Percentiles rank a stretch among this genome's conserved stretches.
phyloP scores from a whole-genome alignment of 2,113 vertebrate genomes.

The Anarhynchus alexandrinus region DNA sequence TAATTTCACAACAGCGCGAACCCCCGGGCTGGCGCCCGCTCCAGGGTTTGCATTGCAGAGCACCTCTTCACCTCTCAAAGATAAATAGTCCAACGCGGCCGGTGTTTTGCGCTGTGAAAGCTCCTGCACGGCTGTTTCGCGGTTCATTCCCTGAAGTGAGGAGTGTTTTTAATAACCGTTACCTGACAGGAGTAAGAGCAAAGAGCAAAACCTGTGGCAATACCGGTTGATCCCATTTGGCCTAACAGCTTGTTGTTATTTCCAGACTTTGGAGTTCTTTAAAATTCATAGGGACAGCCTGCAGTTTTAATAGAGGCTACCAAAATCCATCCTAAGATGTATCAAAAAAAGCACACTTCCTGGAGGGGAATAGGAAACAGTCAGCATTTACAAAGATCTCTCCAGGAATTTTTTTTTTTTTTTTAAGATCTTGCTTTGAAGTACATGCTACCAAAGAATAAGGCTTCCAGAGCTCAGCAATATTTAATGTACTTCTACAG shows the following conservation, averaged over 20 bases:
- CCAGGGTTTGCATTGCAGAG: not conserved
- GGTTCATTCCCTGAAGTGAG: not conserved
- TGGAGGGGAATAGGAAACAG: conserved; percentile 53
- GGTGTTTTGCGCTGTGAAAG: not conserved
- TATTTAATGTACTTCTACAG: conserved; percentile 37
- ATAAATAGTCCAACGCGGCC: fast-evolving
- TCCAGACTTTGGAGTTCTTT: not conserved
- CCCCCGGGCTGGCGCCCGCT: not conserved
- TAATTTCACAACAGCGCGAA: not conserved
- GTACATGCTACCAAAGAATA: conserved; percentile 24
- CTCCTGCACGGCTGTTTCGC: not conserved
- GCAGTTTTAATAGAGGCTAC: not conserved
- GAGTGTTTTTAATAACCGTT: not conserved
- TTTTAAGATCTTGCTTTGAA: conserved; percentile 59
- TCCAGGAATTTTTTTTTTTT: not conserved
- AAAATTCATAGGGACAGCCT: conserved; percentile 24
- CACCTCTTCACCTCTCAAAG: not conserved
- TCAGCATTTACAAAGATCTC: conserved; percentile 36
- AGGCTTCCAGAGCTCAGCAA: conserved; percentile 47
- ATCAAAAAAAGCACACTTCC: conserved; percentile 34
- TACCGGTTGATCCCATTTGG: not conserved
- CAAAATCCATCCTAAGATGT: not conserved
- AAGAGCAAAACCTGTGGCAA: conserved; percentile 46
- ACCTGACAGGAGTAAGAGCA: not conserved
- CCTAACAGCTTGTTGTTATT: conserved; percentile 11